Evolutionary conservation across 2,113 vertebrate species (phyloP).

Genomic region (Neotragus moschatus): DNA sequence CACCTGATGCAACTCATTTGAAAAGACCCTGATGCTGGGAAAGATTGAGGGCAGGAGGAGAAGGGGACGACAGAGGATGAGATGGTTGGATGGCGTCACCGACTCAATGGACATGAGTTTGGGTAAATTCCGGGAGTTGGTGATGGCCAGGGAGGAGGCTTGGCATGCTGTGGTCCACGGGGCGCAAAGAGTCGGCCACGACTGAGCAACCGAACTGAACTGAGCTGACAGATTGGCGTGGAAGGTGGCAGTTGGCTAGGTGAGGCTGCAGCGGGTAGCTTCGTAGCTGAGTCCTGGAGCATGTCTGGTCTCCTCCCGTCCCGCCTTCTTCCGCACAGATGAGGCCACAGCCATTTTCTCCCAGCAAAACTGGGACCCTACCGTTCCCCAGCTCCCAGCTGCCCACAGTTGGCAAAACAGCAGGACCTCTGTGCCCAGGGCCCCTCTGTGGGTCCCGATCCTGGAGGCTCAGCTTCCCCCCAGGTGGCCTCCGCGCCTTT

Average conservation of each 20-base stretch:
- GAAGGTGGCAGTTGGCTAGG: background rate
- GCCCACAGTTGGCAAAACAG: background rate
- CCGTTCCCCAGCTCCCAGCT: background rate
- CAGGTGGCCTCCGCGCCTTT: background rate
- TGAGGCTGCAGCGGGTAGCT: background rate
- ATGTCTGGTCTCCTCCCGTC: no score
- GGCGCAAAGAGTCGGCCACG: fast-evolving
- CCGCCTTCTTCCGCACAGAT: background rate
- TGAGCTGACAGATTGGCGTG: background rate
- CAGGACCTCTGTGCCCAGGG: background rate
- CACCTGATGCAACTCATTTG: background rate
- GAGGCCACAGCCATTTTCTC: background rate
- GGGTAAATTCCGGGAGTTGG: background rate
- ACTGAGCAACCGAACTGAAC: background rate
- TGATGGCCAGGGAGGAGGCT: background rate
- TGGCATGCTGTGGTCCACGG: background rate
- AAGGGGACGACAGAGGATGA: background rate
- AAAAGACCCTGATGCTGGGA: background rate
- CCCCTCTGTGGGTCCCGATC: background rate
- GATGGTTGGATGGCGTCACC: background rate
- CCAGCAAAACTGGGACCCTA: background rate
- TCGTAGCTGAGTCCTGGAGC: background rate
- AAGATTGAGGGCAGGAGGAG: background rate
- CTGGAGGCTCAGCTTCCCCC: background rate
- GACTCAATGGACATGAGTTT: background rate